Evolutionary conservation across 2,888 invertebrate species (phyloP).

Genomic region (Phragmatobia fuliginosa): DNA sequence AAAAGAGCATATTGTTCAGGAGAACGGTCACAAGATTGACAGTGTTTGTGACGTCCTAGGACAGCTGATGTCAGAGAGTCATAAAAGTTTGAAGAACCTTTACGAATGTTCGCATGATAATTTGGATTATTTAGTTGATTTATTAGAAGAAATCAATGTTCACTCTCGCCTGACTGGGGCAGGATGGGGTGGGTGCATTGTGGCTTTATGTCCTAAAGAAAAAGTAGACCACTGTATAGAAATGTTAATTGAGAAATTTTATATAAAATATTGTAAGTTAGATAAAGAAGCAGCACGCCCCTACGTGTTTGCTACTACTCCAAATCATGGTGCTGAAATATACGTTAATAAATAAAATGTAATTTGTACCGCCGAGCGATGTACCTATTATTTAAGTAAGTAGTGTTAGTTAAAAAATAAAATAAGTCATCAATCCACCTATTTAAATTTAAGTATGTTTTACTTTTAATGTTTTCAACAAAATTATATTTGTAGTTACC

Average conservation of each 20-base stretch:
- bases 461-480: neutral
- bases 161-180: constrained; percentile 98
- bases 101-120: constrained; percentile 98
- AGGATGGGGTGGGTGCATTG: constrained; percentile 99
- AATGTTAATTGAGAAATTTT: constrained; percentile 90
- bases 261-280: constrained; percentile 84
- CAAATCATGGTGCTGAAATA: constrained; percentile 89
- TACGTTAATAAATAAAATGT: constrained; percentile 50
- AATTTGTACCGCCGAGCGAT: neutral
- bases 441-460: neutral
- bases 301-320: constrained; percentile 91
- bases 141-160: constrained; percentile 89
- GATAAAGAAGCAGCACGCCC: constrained; percentile 83
- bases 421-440: neutral
- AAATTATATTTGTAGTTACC: neutral
- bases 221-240: constrained; percentile 89
- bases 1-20: constrained; percentile 51
- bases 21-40: constrained; percentile 59
- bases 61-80: constrained; percentile 95
- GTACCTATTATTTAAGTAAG: neutral
- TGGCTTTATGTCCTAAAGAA: constrained; percentile 91
- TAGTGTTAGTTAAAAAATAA: neutral
- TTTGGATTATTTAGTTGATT: constrained; percentile 93
- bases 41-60: constrained; percentile 88
- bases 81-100: constrained; percentile 92